Evolutionary conservation across 1,140 invertebrate species (phyloP).

Genomic region (Sogatella furcifera): DNA sequence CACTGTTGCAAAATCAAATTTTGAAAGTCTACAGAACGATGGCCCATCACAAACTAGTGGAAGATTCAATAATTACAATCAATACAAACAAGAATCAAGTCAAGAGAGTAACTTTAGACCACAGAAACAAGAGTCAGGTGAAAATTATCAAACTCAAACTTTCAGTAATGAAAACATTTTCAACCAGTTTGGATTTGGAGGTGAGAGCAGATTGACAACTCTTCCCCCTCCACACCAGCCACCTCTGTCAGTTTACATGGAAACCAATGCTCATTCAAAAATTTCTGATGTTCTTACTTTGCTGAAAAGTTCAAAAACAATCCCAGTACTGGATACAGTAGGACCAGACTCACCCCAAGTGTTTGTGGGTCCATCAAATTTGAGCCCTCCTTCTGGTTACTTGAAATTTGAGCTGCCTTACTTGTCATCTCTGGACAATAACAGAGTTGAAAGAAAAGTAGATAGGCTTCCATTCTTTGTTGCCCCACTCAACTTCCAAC

Average conservation of each 20-base stretch:
- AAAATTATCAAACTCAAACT: background rate
- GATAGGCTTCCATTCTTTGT: slow-evolving; percentile 69
- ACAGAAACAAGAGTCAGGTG: slow-evolving; percentile 1
- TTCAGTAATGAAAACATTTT: too few species aligned
- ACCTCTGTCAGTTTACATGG: slow-evolving; percentile 65
- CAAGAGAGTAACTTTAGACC: background rate
- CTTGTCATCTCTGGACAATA: slow-evolving; percentile 57
- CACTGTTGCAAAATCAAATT: background rate
- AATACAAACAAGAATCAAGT: background rate
- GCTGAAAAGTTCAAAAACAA: slow-evolving; percentile 55
- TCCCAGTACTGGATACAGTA: slow-evolving; percentile 63
- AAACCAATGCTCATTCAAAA: slow-evolving; percentile 38
- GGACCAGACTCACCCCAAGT: slow-evolving; percentile 53
- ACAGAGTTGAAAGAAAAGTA: slow-evolving; percentile 57
- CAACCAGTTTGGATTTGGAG: background rate
- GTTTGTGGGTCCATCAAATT: slow-evolving; percentile 64
- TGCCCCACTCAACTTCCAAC: slow-evolving; percentile 68
- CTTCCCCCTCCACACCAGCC: slow-evolving; percentile 56
- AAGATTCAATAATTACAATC: slow-evolving; percentile 5
- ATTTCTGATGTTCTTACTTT: slow-evolving; percentile 55
- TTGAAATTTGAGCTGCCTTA: slow-evolving; percentile 74
- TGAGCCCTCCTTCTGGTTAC: slow-evolving; percentile 56
- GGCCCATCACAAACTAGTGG: background rate
- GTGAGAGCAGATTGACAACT: slow-evolving; percentile 32
- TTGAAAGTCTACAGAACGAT: background rate